These are phyloP conservation scores for Xenopus petersii DNA, from an alignment of 2,797 vertebrate species.

Conservation along the genomic window DNA sequence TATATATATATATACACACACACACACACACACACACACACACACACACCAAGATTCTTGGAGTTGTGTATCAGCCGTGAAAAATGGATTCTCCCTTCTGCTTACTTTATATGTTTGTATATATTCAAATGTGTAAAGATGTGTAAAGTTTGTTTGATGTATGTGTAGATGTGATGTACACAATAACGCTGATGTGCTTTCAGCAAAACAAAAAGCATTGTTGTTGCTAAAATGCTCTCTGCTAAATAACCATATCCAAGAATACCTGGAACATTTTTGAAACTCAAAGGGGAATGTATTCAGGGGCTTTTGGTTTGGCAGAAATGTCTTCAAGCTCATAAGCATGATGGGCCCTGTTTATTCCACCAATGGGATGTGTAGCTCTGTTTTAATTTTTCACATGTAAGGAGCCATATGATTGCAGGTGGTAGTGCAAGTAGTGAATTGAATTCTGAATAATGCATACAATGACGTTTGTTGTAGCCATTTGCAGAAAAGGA, in stretches of 20 bases:
- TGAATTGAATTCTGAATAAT: too few relatives aligned
- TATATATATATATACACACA: too few relatives aligned
- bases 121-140: neutral
- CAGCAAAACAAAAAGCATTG: too few relatives aligned
- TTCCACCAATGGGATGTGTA: neutral
- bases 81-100: neutral
- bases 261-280: too few relatives aligned
- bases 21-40: too few relatives aligned
- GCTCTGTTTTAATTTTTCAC: too few relatives aligned
- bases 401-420: too few relatives aligned
- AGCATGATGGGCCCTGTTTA: neutral
- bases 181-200: neutral
- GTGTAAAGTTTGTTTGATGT: slow-evolving; percentile 1
- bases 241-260: too few relatives aligned
- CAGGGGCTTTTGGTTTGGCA: too few relatives aligned
- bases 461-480: neutral
- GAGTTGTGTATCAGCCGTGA: neutral
- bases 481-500: neutral
- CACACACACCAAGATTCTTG: neutral
- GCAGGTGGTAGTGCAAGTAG: too few relatives aligned
- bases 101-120: slow-evolving; percentile 7
- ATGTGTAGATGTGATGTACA: slow-evolving; percentile 25
- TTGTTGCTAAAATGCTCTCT: neutral
- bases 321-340: neutral
- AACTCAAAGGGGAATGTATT: too few relatives aligned